Percentiles rank a stretch among this genome's conserved stretches.
Evolutionary conservation across 2,888 invertebrate genomes (phyloP).

Genomic region (Acleris holmiana): DNA sequence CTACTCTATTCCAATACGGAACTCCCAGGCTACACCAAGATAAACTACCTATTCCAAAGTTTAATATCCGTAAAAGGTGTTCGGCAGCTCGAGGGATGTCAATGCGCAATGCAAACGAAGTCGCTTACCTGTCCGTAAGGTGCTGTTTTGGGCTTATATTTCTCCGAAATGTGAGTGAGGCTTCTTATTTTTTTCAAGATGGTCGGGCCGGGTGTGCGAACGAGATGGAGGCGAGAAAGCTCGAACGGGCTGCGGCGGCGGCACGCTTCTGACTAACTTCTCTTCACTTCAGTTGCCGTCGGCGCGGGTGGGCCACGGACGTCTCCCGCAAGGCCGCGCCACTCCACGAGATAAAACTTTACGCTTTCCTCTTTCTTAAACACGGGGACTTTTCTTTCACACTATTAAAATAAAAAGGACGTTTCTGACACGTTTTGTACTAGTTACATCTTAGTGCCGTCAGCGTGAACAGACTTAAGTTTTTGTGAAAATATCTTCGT

Average conservation of each 20-base stretch:
- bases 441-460: no score
- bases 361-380: conserved; percentile 46
- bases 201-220: conserved; percentile 73
- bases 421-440: no score
- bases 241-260: conserved; percentile 54
- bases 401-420: no score
- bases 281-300: conserved; percentile 64
- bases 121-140: conserved; percentile 63
- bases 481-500: conserved; percentile 72
- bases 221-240: conserved; percentile 70
- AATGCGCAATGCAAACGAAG: conserved; percentile 43
- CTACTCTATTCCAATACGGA: conserved; percentile 38
- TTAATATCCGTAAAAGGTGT: conserved; percentile 8
- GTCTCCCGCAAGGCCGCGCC: no score
- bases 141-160: conserved; percentile 69
- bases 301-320: conserved; percentile 61
- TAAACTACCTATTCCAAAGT: conserved; percentile 16
- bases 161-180: conserved; percentile 77
- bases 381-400: no score
- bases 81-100: conserved; percentile 27
- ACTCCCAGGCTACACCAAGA: conserved; percentile 44
- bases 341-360: conserved; percentile 60
- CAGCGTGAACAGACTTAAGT: conserved; percentile 51
- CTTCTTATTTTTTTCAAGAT: conserved; percentile 63
- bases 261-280: conserved; percentile 30